Evolutionary conservation across 2,797 vertebrate genomes (phyloP), one percentile per base, ranked within the genome.

Genomic region (Paramormyrops hopkinsi): DNA sequence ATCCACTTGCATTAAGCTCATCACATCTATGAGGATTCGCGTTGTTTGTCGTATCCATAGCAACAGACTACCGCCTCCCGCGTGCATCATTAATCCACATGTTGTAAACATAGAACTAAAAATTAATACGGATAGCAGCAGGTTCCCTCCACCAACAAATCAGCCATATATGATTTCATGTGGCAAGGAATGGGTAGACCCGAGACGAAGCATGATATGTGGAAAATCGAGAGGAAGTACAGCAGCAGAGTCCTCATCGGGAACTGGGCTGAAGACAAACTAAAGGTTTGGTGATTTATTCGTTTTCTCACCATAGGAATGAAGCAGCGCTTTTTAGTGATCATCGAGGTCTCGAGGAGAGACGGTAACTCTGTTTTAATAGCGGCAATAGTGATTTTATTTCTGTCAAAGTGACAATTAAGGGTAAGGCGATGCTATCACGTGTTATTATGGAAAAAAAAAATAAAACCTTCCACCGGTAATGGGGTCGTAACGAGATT

Each of bases 211-310:
- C 12, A 14, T 37, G 12, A 73, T 0, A 94, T 94, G 89, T 96
- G 95, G 96, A 95, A 87, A 91, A 93, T 93, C 62, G 95, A 96
- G 85, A 93, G 94, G 90, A 95, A 90, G 88, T 96, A 95, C 89
- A 69, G 92, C 82, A 95, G 92, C 92, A 95, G 94, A 92, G 96
- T 95, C 82, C 91, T 96, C 8, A 85, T 95, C 51, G 95, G 95
- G 3, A 97, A 96, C 93, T 97, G 96, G 95, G 90, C 90, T 4
- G 96, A 97, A 88, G 94, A 96, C n/a, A 94, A 92, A 91, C 93
- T 94, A 25, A 92, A 96, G 95, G 96, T 96, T 94, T 86, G 91
- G n/a, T 25, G 69, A 51, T 53, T 12, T 46, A 17, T 62, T 51
- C 29, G 0, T 12, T 87, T 12, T 53, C 79, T 88, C 2, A 2